phyloP scores from a whole-genome alignment of 2,113 vertebrate genomes.

The Ammodytes dubius region DNA sequence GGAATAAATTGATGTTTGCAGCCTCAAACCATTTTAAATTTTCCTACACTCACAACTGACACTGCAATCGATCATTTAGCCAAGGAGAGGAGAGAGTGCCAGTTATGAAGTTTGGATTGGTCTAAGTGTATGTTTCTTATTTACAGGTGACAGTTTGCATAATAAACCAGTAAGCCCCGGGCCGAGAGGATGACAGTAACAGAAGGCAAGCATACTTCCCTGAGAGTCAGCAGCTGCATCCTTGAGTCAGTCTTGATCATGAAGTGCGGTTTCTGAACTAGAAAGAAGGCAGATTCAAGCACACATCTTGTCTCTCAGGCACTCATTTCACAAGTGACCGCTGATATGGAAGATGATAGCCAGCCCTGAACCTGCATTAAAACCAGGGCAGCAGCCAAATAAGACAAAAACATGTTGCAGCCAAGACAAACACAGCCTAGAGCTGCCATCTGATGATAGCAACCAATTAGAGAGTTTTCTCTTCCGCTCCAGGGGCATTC shows the following conservation, averaged over 20 bases:
- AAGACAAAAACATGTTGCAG: constrained; percentile 43
- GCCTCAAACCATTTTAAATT: too few relatives aligned
- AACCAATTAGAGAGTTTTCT: constrained; percentile 77
- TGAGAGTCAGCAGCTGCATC: constrained; percentile 6
- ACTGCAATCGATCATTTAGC: neutral
- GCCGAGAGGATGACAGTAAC: neutral
- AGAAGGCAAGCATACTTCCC: neutral
- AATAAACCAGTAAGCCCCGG: neutral
- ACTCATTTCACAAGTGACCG: constrained; percentile 32
- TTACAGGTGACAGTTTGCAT: neutral
- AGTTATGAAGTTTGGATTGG: neutral
- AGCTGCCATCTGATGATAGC: constrained; percentile 61
- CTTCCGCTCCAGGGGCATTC: constrained; percentile 59
- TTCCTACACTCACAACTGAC: neutral
- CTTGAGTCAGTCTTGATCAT: neutral
- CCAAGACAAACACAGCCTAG: constrained; percentile 46
- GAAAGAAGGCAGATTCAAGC: constrained; percentile 5
- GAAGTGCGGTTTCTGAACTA: constrained; percentile 9
- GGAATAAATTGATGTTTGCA: too few relatives aligned
- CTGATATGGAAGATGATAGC: constrained; percentile 13
- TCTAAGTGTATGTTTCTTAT: neutral
- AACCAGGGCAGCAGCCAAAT: neutral
- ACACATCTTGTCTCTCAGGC: neutral
- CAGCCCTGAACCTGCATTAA: constrained; percentile 3
- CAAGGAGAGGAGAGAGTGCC: neutral